phyloP scores from a whole-genome alignment of 1,140 invertebrate species.

The Chrysomallon squamiferum region DNA sequence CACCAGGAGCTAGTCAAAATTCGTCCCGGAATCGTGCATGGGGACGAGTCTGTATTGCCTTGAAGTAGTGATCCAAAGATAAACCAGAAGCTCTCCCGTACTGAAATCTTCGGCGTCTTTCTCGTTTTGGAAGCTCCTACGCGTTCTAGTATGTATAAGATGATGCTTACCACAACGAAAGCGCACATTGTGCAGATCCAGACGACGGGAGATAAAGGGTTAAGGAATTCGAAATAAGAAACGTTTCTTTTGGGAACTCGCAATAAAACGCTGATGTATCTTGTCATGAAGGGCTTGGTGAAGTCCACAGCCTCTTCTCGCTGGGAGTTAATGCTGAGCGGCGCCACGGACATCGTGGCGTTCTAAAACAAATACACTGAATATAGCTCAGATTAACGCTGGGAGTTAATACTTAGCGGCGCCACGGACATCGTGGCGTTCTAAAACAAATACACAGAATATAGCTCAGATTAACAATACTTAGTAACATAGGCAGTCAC shows the following conservation, averaged over 20 bases:
- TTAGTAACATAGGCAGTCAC: too few relatives aligned
- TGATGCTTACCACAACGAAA: constrained; percentile 84
- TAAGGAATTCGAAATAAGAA: constrained; percentile 93
- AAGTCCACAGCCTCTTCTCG: constrained; percentile 60
- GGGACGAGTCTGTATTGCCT: constrained; percentile 51
- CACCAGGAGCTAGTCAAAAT: constrained; percentile 62
- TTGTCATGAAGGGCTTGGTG: constrained; percentile 61
- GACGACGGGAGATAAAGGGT: constrained; percentile 85
- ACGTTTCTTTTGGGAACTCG: constrained; percentile 46
- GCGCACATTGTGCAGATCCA: constrained; percentile 59
- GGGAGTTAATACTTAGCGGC: constrained; percentile 56
- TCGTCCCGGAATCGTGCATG: constrained; percentile 54
- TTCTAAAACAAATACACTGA: too few relatives aligned
- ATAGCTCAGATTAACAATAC: too few relatives aligned
- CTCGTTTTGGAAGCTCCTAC: constrained; percentile 81
- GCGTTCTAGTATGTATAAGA: constrained; percentile 80
- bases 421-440: constrained; percentile 61
- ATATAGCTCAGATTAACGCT: too few relatives aligned
- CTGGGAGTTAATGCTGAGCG: constrained; percentile 56
- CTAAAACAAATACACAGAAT: too few relatives aligned
- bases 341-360: constrained; percentile 59
- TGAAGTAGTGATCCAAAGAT: constrained; percentile 59
- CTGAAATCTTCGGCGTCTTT: constrained; percentile 40
- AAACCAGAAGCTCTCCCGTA: constrained; percentile 62
- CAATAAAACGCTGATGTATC: constrained; percentile 58